Conservation (phyloP, 2,113 vertebrate genomes). For the Nettapus auritus region DNA sequence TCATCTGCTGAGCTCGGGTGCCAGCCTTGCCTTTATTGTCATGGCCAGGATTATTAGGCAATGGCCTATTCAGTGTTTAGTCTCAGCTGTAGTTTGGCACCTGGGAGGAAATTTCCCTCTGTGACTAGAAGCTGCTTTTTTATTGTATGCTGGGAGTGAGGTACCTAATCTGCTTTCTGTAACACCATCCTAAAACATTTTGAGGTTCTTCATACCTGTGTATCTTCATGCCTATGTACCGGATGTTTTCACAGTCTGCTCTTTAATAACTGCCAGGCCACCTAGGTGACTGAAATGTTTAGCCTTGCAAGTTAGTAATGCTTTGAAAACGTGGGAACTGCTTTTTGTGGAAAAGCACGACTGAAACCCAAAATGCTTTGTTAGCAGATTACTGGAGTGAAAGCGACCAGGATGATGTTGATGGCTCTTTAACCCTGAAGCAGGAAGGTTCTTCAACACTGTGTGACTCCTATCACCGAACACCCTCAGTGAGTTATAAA, state of each 20-base stretch:
- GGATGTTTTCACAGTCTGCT: not conserved
- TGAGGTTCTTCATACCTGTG: not conserved
- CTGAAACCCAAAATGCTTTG: not conserved
- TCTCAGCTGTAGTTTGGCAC: not conserved
- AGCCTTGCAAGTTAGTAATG: not conserved
- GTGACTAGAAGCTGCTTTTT: not conserved
- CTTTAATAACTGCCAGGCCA: not conserved
- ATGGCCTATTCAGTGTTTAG: not conserved
- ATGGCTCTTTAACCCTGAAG: conserved; percentile 90
- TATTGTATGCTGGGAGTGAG: not conserved
- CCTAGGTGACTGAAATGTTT: not conserved
- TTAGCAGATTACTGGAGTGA: conserved; percentile 93
- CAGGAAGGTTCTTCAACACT: conserved; percentile 85
- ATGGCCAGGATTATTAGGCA: not conserved
- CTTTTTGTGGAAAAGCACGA: not conserved
- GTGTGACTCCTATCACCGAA: conserved; percentile 87
- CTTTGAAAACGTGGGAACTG: not conserved
- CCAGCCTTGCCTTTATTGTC: not conserved
- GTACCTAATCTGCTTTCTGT: not conserved
- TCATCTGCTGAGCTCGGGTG: not conserved
- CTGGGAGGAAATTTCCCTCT: not conserved
- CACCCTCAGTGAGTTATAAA: conserved; percentile 83
- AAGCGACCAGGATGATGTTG: conserved; percentile 91
- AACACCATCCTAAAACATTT: fast-evolving
- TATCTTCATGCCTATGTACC: not conserved